phyloP scores from a whole-genome alignment of 2,113 vertebrate species.

The Channa argus region DNA sequence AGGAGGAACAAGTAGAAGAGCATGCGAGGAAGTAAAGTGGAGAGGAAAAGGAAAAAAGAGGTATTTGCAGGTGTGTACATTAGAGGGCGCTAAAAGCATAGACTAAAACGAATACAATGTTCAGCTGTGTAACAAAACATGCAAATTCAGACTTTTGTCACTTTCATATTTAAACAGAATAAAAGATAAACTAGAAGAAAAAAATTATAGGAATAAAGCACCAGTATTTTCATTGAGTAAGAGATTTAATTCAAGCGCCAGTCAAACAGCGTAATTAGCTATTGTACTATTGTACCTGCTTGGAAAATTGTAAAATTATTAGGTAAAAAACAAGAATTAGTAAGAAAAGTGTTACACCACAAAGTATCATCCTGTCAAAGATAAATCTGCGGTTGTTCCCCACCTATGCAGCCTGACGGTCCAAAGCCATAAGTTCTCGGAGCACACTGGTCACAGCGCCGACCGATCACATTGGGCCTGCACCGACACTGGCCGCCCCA shows the following conservation, averaged over 20 bases:
- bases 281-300: neutral
- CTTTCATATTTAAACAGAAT: neutral
- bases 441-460: constrained; percentile 89
- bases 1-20: neutral
- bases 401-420: constrained; percentile 90
- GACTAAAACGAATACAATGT: neutral
- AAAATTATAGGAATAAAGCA: neutral
- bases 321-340: no score
- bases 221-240: neutral
- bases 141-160: neutral
- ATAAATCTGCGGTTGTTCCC: constrained; percentile 39
- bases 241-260: neutral
- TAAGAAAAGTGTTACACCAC: no score
- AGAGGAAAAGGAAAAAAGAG: neutral
- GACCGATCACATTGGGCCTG: constrained; percentile 88
- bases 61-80: constrained; percentile 11
- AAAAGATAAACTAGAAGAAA: neutral
- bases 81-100: constrained; percentile 56
- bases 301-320: no score
- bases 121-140: neutral
- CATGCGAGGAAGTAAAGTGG: neutral
- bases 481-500: constrained; percentile 94
- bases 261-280: neutral
- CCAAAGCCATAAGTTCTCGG: constrained; percentile 93
- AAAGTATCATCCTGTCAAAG: neutral